A percentile compares a stretch with the other conserved stretches of the same genome.
phyloP scores from a whole-genome alignment of 2,113 vertebrate genomes.

The Cardinalis cardinalis region DNA sequence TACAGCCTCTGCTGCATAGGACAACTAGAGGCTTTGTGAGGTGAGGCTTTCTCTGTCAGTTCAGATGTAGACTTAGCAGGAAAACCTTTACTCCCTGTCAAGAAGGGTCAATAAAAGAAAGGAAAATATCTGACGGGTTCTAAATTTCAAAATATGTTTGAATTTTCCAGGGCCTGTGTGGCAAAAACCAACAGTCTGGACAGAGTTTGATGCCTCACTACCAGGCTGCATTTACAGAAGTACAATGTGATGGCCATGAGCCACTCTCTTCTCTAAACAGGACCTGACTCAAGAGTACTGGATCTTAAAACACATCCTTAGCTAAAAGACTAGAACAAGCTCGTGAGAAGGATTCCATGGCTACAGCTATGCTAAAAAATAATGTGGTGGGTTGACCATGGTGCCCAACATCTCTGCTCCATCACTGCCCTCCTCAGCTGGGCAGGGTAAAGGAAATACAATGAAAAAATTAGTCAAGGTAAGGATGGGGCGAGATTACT shows the following conservation, averaged over 20 bases:
- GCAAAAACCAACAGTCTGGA: not conserved
- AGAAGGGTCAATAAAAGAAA: not conserved
- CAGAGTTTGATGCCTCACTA: not conserved
- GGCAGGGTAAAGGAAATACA: not conserved
- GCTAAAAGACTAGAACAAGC: not conserved
- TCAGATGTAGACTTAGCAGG: not conserved
- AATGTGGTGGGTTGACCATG: no score
- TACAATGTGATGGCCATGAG: not conserved
- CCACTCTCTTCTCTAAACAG: not conserved
- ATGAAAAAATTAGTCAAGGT: not conserved
- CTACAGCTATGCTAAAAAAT: rapidly evolving
- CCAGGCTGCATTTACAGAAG: not conserved
- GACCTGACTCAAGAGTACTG: not conserved
- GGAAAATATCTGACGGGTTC: rapidly evolving
- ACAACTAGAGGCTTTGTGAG: not conserved
- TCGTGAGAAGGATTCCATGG: rapidly evolving
- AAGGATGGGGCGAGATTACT: not conserved
- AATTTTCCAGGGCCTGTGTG: not conserved
- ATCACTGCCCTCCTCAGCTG: not conserved
- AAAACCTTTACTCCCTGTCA: not conserved
- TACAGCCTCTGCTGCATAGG: not conserved
- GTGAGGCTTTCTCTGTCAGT: not conserved
- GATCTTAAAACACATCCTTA: not conserved
- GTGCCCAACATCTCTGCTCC: not conserved
- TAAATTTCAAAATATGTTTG: not conserved